Conservation (phyloP, 2,888 invertebrate species). For the Eucera pruinosa region DNA sequence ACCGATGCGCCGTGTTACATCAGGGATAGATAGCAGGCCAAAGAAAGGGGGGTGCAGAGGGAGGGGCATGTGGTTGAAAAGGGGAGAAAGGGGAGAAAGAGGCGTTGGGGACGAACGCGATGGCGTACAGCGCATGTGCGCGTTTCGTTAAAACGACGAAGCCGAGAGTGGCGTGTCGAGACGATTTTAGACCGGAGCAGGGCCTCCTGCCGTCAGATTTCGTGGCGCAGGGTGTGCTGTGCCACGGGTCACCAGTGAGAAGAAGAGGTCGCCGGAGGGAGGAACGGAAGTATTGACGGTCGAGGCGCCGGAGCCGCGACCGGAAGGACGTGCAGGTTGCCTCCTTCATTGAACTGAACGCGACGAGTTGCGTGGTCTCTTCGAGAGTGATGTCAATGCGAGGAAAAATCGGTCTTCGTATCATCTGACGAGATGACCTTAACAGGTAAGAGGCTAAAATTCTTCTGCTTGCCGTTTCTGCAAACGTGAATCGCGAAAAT, state of each 20-base stretch:
- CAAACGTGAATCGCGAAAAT: background rate
- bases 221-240: slow-evolving; percentile 76
- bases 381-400: slow-evolving; percentile 77
- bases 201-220: slow-evolving; percentile 78
- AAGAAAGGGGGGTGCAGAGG: slow-evolving; percentile 33
- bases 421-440: slow-evolving; percentile 81
- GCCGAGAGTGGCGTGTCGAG: slow-evolving; percentile 71
- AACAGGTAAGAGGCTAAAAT: slow-evolving; percentile 76
- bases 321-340: slow-evolving; percentile 54
- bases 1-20: slow-evolving; percentile 52
- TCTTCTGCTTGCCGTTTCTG: background rate
- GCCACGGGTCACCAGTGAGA: slow-evolving; percentile 64
- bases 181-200: slow-evolving; percentile 83
- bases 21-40: slow-evolving; percentile 49
- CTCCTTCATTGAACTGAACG: slow-evolving; percentile 18
- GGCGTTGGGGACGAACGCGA: slow-evolving; percentile 32
- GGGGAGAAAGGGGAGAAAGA: slow-evolving; percentile 37
- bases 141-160: slow-evolving; percentile 74
- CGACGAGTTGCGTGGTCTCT: slow-evolving; percentile 22
- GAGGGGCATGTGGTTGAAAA: slow-evolving; percentile 20
- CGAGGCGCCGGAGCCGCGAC: slow-evolving; percentile 34
- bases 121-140: slow-evolving; percentile 74
- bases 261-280: slow-evolving; percentile 58
- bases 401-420: slow-evolving; percentile 70
- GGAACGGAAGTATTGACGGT: slow-evolving; percentile 36